phyloP scores from a whole-genome alignment of 2,797 vertebrate genomes.

The Zenarchopterus dispar region DNA sequence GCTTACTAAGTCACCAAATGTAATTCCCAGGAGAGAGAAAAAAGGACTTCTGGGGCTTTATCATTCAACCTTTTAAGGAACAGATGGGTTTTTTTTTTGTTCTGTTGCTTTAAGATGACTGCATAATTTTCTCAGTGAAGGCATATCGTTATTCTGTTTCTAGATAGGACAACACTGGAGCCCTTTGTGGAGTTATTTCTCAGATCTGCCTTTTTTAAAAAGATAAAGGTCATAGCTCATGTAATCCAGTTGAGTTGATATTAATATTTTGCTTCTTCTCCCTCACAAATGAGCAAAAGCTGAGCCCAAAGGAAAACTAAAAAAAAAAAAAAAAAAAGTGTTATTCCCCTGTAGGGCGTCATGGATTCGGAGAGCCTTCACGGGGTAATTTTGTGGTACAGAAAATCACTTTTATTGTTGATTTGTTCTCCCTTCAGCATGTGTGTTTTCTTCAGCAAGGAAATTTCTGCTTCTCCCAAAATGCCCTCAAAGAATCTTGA shows the following conservation, averaged over 20 bases:
- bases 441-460: constrained; percentile 6
- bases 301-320: constrained; percentile 11
- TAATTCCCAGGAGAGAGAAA: not conserved
- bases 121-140: constrained; percentile 47
- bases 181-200: constrained; percentile 40
- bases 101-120: constrained; percentile 35
- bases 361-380: constrained; percentile 5
- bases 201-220: constrained; percentile 29
- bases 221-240: constrained; percentile 12
- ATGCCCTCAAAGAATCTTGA: constrained; percentile 1
- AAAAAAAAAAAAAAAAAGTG: not conserved
- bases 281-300: constrained; percentile 7
- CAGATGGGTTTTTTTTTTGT: constrained; percentile 10
- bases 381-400: constrained; percentile 14
- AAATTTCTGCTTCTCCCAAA: constrained; percentile 1
- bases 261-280: constrained; percentile 19
- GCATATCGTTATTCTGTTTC: constrained; percentile 51
- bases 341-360: constrained; percentile 6
- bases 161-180: constrained; percentile 45
- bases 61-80: constrained; percentile 17
- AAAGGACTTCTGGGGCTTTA: not conserved
- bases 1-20: not conserved
- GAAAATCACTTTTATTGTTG: constrained; percentile 15
- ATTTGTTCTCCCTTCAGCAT: constrained; percentile 8
- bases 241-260: constrained; percentile 13